Evolutionary conservation across 2,888 invertebrate genomes (phyloP).

Genomic region (Drosophila histrio): DNA sequence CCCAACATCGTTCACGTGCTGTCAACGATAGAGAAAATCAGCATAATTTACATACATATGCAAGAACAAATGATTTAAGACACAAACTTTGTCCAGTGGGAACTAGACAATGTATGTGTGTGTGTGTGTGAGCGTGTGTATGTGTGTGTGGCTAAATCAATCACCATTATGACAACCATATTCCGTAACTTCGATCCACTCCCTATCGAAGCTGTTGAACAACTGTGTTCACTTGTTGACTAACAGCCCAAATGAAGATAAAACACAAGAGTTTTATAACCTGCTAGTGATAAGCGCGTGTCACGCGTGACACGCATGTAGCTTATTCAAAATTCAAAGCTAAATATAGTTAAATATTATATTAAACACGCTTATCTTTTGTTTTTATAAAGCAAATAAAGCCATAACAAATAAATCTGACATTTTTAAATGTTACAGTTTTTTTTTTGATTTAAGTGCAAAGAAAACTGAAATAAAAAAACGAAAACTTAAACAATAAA

Average conservation of each 20-base stretch:
- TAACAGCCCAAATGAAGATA: background rate
- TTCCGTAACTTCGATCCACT: conserved; percentile 18
- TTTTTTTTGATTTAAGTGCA: no score
- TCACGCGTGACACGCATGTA: background rate
- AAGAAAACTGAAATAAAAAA: no score
- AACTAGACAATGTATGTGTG: background rate
- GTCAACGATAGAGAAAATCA: conserved; percentile 6
- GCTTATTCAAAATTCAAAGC: background rate
- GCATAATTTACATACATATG: conserved; percentile 18
- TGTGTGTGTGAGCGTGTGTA: background rate
- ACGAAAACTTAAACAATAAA: no score
- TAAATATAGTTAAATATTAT: background rate
- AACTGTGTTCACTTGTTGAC: conserved; percentile 16
- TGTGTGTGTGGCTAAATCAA: background rate
- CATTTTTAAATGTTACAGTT: no score
- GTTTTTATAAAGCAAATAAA: no score
- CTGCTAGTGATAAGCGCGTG: conserved; percentile 1
- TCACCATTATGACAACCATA: conserved; percentile 58
- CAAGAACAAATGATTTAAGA: conserved; percentile 63
- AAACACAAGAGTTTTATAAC: background rate
- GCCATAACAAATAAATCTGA: no score
- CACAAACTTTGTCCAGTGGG: conserved; percentile 50
- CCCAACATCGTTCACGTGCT: conserved; percentile 45
- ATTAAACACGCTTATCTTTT: background rate
- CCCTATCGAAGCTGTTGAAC: conserved; percentile 5